Conservation (phyloP, 2,113 vertebrate genomes). For the Ursus arctos region DNA sequence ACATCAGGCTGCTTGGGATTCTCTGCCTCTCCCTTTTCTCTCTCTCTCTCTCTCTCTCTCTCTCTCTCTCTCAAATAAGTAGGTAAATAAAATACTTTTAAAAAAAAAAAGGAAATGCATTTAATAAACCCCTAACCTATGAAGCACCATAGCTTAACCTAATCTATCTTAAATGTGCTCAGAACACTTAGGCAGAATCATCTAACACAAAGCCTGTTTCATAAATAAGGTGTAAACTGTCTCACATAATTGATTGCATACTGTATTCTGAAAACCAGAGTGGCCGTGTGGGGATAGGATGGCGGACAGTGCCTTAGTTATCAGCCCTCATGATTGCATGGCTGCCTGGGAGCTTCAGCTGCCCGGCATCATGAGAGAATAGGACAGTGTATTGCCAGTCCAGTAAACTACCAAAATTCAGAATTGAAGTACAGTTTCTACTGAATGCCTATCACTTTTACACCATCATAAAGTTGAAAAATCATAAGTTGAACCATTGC, state of each 20-base stretch:
- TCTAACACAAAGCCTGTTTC: background rate
- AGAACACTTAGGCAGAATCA: background rate
- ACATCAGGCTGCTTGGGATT: too few relatives aligned
- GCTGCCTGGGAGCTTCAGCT: background rate
- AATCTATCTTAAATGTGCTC: background rate
- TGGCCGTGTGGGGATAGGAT: background rate
- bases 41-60: too few relatives aligned
- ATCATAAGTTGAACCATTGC: background rate
- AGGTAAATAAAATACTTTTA: too few relatives aligned
- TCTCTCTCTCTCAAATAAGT: too few relatives aligned
- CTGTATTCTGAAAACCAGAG: background rate
- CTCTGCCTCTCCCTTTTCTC: background rate
- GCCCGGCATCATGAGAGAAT: background rate
- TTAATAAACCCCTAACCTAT: background rate
- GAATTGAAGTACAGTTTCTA: background rate
- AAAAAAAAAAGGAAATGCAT: background rate
- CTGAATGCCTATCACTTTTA: background rate
- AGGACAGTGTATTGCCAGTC: background rate
- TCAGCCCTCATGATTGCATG: background rate
- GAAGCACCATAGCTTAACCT: background rate
- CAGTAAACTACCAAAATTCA: background rate
- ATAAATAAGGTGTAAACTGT: background rate
- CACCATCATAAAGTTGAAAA: background rate
- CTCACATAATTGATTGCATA: background rate
- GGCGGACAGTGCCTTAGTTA: background rate